A percentile compares a stretch with the other conserved stretches of the same genome.
Evolutionary conservation across 2,888 invertebrate genomes (phyloP).

Genomic region (Pandemis cinnamomeana): DNA sequence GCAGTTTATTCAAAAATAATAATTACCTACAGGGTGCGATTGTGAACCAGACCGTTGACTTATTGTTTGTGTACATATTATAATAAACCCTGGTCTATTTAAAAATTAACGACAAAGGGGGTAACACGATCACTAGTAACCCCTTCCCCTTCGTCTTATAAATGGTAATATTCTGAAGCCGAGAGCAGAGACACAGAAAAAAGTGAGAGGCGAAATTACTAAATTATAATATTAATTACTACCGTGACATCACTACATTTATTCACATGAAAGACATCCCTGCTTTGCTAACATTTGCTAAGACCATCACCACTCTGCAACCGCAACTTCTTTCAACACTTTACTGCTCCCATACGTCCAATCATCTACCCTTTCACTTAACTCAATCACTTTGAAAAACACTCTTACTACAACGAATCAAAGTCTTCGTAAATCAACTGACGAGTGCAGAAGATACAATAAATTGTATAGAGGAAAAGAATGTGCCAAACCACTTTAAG

Average conservation of each 20-base stretch:
- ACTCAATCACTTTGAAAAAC: background rate
- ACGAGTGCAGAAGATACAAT: background rate
- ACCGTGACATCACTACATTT: background rate
- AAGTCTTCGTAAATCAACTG: background rate
- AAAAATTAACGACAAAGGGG: too few relatives aligned
- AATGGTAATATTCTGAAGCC: too few relatives aligned
- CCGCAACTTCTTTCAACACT: background rate
- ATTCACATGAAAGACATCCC: background rate
- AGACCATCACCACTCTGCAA: background rate
- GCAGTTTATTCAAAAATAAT: too few relatives aligned
- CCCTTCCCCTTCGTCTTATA: too few relatives aligned
- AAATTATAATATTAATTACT: background rate
- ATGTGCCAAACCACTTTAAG: slow-evolving; percentile 7
- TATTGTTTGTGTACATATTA: too few relatives aligned
- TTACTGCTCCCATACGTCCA: background rate
- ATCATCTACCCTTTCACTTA: background rate
- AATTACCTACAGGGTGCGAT: too few relatives aligned
- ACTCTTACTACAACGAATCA: background rate
- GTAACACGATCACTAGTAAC: too few relatives aligned
- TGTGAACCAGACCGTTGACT: too few relatives aligned
- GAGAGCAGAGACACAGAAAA: too few relatives aligned
- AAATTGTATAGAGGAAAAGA: background rate
- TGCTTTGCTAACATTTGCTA: background rate
- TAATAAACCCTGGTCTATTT: too few relatives aligned
- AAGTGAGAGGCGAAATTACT: too few relatives aligned